Evolutionary conservation across 30 jellyfish, hydroid and myxozoan species (phyloP).

Genomic region (Morbakka virulenta): DNA sequence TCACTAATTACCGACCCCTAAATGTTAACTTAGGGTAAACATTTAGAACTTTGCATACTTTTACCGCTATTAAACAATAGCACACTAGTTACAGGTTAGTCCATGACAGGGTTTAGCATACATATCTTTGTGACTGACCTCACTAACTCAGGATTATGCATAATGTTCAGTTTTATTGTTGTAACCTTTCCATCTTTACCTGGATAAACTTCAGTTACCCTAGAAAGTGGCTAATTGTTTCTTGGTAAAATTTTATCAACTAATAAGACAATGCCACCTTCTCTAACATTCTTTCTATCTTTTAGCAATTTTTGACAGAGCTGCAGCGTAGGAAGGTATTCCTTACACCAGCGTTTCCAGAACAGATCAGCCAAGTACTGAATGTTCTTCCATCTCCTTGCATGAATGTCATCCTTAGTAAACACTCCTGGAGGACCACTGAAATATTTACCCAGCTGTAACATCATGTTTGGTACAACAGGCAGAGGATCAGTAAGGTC

Average conservation of each 20-base stretch:
- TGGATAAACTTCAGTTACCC: background rate
- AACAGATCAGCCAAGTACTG: constrained; percentile 45
- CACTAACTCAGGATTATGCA: constrained; percentile 1
- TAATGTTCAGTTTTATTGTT: constrained; percentile 1
- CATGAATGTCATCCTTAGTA: constrained; percentile 11
- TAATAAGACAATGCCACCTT: constrained; percentile 28
- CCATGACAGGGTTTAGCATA: constrained; percentile 9
- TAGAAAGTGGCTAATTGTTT: constrained; percentile 32
- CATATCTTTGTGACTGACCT: constrained; percentile 30
- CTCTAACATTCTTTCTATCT: constrained; percentile 13
- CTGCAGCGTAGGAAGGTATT: constrained; percentile 27
- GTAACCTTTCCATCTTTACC: constrained; percentile 36
- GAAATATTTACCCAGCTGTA: constrained; percentile 35
- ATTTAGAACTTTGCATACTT: no score
- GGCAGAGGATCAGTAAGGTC: constrained; percentile 49
- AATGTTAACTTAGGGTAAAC: no score
- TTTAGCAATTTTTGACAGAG: constrained; percentile 33
- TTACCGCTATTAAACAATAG: no score
- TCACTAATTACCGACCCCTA: no score
- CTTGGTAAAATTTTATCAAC: constrained; percentile 34
- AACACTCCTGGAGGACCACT: no score
- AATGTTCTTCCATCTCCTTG: constrained; percentile 52
- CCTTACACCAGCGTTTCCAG: constrained; percentile 53
- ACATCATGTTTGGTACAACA: constrained; percentile 39
- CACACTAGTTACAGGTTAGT: no score